Base-by-base conservation (phyloP, 2,113 vertebrate genomes). In the Tenebrosternarchus preto region DNA sequence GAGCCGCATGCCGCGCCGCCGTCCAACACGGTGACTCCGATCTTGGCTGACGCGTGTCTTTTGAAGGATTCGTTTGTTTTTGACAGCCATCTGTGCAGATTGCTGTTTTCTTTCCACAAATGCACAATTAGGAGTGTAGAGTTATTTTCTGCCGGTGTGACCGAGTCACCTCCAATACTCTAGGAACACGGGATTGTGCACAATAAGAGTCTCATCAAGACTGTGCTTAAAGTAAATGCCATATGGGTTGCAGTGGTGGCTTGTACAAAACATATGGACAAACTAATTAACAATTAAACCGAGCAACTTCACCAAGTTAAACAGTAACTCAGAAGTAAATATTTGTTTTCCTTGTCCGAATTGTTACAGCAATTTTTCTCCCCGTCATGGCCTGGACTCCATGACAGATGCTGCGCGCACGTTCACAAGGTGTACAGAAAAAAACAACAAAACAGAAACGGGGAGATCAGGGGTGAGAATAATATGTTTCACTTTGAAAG, bases 81-180 rank as follows among this genome's bases (percentile, higher is more conserved):
- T 88, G 84, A 87, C 85, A 85, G 24, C 87, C 87, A 88, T 86
- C 85, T 87, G 82, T 73, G 64, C 67, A n/a, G 57, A 73, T 63
- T 53, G 31, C 68, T 79, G 60, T 36, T 53, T 64, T 55, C 63
- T 57, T 67, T 69, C 53, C 76, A 27, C 74, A 83, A 77, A 76
- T 71, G 69, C 83, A 77, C 80, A 85, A 73, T 81, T 78, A 71
- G 22, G 68, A 75, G 69, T 78, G 73, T 77, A n/a, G 68, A 73
- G 61, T 73, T 69, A 33, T 76, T 68, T 61, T 63, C 60, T 63
- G 36, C 69, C 12, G 56, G 36, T 71, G 39, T 79, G 83, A 83
- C 33, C 63, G 67, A 71, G 70, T 71, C 72, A 60, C 29, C 24
- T 73, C 22, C 53, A 36, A 57, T 31, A 25, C 63, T 29, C 27